phyloP scores from a whole-genome alignment of 2,888 invertebrate genomes.

The Pandemis corylana region DNA sequence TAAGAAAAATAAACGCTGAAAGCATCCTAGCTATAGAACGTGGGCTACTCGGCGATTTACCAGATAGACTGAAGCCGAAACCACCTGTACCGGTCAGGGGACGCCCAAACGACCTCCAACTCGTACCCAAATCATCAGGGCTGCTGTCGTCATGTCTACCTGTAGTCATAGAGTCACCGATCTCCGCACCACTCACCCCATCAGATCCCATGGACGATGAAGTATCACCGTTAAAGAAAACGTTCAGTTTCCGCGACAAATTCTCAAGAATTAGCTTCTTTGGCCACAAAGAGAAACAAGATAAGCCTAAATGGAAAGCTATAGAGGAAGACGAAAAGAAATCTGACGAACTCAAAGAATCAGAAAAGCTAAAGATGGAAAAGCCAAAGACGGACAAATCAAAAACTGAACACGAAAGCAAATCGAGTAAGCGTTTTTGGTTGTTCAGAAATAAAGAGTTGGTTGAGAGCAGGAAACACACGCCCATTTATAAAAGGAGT shows the following conservation, averaged over 20 bases:
- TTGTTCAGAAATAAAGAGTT: slow-evolving; percentile 72
- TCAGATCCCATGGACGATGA: slow-evolving; percentile 60
- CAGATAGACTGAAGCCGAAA: slow-evolving; percentile 71
- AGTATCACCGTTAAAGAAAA: slow-evolving; percentile 70
- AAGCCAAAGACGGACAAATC: slow-evolving; percentile 47
- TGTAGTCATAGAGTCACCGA: slow-evolving; percentile 64
- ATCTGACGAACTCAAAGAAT: slow-evolving; percentile 42
- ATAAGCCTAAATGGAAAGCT: slow-evolving; percentile 63
- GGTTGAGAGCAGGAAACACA: slow-evolving; percentile 56
- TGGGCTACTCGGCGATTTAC: slow-evolving; percentile 74
- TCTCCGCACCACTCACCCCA: slow-evolving; percentile 56
- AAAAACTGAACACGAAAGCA: slow-evolving; percentile 63
- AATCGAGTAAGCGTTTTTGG: slow-evolving; percentile 75
- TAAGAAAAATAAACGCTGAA: slow-evolving; percentile 74
- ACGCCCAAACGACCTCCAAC: slow-evolving; percentile 64
- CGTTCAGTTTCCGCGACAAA: slow-evolving; percentile 77
- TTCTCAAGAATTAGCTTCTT: slow-evolving; percentile 73
- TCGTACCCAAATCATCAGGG: slow-evolving; percentile 78
- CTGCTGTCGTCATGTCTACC: slow-evolving; percentile 73
- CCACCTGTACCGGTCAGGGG: slow-evolving; percentile 62
- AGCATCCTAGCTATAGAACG: slow-evolving; percentile 73
- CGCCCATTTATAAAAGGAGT: slow-evolving; percentile 70
- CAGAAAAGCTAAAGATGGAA: slow-evolving; percentile 45
- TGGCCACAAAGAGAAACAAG: slow-evolving; percentile 64
- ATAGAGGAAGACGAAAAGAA: slow-evolving; percentile 61